A percentile compares a stretch with the other conserved stretches of the same genome.
phyloP scores from a whole-genome alignment of 2,113 vertebrate genomes.

The Irena cyanogastra region DNA sequence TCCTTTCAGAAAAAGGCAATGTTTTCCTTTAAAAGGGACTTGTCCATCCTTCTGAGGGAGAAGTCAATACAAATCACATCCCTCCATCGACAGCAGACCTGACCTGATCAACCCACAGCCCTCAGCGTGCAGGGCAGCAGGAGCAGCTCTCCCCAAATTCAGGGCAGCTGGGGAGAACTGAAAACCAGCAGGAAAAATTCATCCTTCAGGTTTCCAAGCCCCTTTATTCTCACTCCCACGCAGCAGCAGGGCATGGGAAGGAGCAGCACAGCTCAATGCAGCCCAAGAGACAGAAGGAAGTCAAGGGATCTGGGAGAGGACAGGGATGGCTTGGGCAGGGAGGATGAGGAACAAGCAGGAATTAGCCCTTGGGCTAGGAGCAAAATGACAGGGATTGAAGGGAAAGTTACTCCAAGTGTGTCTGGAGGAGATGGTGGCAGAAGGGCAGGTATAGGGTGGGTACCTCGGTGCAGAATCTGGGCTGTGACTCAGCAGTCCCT shows the following conservation, averaged over 20 bases:
- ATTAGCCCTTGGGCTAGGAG: not conserved
- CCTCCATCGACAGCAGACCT: not conserved
- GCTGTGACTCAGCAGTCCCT: not conserved
- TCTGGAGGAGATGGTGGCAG: not conserved
- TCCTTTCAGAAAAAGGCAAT: not conserved
- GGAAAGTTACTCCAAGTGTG: not conserved
- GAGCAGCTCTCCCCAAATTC: not conserved
- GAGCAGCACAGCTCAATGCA: not conserved
- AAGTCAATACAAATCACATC: not conserved
- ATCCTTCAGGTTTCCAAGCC: not conserved
- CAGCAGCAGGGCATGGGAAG: not conserved
- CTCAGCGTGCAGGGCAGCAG: too few relatives aligned
- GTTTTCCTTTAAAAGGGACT: not conserved
- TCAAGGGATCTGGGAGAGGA: not conserved
- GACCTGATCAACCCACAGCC: not conserved
- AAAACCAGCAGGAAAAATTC: not conserved
- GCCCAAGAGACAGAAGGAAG: not conserved
- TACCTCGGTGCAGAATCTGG: not conserved
- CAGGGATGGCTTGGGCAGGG: not conserved
- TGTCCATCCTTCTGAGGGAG: not conserved
- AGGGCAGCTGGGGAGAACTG: not conserved
- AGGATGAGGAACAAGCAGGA: not conserved
- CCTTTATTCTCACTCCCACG: not conserved
- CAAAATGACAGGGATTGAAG: not conserved
- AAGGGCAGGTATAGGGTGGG: not conserved